Percentiles rank a stretch among this genome's conserved stretches.
Evolutionary conservation across 2,797 vertebrate species (phyloP).

Genomic region (Mionectes olivaceus): DNA sequence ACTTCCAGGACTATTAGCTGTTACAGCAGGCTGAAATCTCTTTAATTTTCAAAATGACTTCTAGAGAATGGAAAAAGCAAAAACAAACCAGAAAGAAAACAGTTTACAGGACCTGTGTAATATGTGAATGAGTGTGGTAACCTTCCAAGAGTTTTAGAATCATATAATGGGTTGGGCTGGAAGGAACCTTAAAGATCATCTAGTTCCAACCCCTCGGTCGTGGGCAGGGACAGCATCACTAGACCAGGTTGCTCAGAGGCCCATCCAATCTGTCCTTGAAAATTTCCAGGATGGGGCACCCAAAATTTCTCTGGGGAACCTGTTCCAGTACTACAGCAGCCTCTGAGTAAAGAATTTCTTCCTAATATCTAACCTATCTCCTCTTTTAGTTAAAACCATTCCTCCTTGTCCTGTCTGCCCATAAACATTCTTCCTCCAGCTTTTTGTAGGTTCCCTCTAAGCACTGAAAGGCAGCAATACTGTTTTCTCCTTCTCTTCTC

Average conservation of each 20-base stretch:
- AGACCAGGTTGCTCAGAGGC: background rate
- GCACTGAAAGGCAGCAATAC: background rate
- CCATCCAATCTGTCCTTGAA: background rate
- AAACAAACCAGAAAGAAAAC: background rate
- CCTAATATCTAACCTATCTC: background rate
- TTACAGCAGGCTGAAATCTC: background rate
- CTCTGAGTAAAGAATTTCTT: background rate
- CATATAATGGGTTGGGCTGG: background rate
- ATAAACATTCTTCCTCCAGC: background rate
- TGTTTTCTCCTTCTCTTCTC: background rate
- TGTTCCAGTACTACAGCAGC: background rate
- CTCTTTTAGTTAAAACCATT: background rate
- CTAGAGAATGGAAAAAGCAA: background rate
- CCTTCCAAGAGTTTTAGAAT: background rate
- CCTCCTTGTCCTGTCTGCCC: background rate
- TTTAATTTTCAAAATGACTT: background rate
- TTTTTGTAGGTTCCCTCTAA: background rate
- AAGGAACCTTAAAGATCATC: background rate
- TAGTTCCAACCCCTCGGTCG: background rate
- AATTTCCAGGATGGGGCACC: background rate
- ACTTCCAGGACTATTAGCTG: background rate
- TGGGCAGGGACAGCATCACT: background rate
- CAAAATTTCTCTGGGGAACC: background rate
- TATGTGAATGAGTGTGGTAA: background rate
- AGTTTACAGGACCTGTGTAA: background rate